A percentile compares a stretch with the other conserved stretches of the same genome.
These are phyloP conservation scores for Aquatica leii DNA, from an alignment of 2,888 invertebrate species.

Conservation along the genomic window DNA sequence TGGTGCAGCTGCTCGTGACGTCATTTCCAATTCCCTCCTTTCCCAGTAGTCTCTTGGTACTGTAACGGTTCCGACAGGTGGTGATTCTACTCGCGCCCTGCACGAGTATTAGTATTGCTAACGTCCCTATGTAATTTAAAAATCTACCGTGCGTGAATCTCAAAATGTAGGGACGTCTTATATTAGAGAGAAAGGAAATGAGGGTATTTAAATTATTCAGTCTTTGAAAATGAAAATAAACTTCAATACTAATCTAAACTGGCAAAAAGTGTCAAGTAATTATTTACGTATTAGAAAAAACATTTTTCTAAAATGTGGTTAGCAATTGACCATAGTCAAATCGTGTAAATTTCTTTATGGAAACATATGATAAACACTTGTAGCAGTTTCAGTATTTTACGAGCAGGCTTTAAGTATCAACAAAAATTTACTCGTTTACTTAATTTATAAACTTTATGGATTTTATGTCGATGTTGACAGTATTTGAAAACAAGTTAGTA, in stretches of 20 bases:
- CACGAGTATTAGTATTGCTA: conserved; percentile 29
- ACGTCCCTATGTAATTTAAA: conserved; percentile 25
- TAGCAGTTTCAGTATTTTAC: too few relatives aligned
- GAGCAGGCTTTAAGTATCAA: too few relatives aligned
- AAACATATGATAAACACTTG: too few relatives aligned
- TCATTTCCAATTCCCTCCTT: conserved; percentile 35
- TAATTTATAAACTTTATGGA: too few relatives aligned
- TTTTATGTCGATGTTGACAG: too few relatives aligned
- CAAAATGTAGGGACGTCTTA: conserved; percentile 17
- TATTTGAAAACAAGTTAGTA: too few relatives aligned
- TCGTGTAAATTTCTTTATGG: too few relatives aligned
- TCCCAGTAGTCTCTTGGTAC: conserved; percentile 24
- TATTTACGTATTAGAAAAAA: too few relatives aligned
- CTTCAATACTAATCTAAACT: background rate
- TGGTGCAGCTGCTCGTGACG: conserved; percentile 39
- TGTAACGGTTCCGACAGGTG: conserved; percentile 44
- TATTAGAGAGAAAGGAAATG: conserved; percentile 15
- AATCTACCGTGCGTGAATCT: conserved; percentile 19
- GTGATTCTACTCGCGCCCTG: conserved; percentile 35
- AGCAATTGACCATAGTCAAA: too few relatives aligned
- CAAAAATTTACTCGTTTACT: too few relatives aligned
- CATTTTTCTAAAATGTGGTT: too few relatives aligned
- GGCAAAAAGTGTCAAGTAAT: background rate
- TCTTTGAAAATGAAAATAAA: too few relatives aligned
- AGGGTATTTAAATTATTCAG: conserved; percentile 10